A percentile compares a stretch with the other conserved stretches of the same genome.
Evolutionary conservation across 2,888 invertebrate genomes (phyloP).

Genomic region (Coelinius sp.): DNA sequence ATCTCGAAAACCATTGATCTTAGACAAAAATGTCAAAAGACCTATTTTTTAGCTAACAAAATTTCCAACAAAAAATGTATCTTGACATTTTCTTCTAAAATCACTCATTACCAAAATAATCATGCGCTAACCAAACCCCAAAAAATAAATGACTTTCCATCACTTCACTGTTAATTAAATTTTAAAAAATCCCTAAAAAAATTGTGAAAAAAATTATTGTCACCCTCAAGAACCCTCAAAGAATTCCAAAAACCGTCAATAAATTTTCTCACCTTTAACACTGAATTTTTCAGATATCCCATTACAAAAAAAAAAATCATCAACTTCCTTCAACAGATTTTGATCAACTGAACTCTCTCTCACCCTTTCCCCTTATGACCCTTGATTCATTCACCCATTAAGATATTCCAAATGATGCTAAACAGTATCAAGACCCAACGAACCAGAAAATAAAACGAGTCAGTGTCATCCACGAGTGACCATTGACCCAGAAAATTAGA

Average conservation of each 20-base stretch:
- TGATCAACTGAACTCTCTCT: not conserved
- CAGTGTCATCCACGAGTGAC: not conserved
- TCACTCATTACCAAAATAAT: too few species aligned
- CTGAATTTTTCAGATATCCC: not conserved
- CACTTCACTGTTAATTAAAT: too few species aligned
- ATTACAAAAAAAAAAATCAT: not conserved
- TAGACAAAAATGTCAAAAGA: too few species aligned
- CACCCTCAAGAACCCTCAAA: not conserved
- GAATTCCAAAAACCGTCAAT: not conserved
- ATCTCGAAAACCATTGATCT: too few species aligned
- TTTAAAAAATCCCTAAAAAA: too few species aligned
- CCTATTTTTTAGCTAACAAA: too few species aligned
- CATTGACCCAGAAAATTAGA: constrained; percentile 7
- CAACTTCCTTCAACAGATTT: not conserved
- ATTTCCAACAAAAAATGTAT: too few species aligned
- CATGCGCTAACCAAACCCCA: too few species aligned
- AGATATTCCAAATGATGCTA: not conserved
- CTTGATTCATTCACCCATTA: not conserved
- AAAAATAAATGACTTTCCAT: too few species aligned
- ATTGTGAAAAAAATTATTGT: too few species aligned
- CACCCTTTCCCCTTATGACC: not conserved
- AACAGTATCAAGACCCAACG: not conserved
- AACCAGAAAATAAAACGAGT: not conserved
- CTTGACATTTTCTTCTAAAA: too few species aligned
- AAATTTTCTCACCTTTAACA: not conserved